Evolutionary conservation across 2,888 invertebrate species (phyloP).

Genomic region (Mythimna impura): DNA sequence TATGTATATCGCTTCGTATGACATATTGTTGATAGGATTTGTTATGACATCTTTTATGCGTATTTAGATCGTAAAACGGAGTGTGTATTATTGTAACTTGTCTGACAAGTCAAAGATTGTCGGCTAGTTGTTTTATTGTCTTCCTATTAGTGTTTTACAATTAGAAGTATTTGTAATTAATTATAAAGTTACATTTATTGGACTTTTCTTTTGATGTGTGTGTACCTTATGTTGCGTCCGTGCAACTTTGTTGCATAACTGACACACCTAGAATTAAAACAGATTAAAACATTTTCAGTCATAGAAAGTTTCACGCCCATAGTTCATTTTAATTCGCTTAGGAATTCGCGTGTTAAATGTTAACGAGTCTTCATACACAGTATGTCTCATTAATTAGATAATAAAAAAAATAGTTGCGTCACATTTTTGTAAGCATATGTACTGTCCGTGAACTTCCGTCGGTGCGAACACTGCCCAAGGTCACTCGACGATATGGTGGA

Average conservation of each 20-base stretch:
- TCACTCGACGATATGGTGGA: slow-evolving; percentile 76
- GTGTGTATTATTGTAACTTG: slow-evolving; percentile 1
- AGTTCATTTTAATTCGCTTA: slow-evolving; percentile 45
- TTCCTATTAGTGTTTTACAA: not conserved
- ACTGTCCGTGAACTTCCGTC: slow-evolving; percentile 88
- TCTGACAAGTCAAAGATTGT: slow-evolving; percentile 29
- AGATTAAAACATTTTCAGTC: not conserved
- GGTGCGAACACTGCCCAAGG: slow-evolving; percentile 83
- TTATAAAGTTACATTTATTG: slow-evolving; percentile 1
- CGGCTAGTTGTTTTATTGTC: slow-evolving; percentile 3
- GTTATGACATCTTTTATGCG: slow-evolving; percentile 38
- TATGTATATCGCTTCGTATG: slow-evolving; percentile 25
- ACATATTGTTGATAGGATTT: slow-evolving; percentile 25
- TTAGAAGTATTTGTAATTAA: slow-evolving; percentile 25
- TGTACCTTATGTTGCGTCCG: not conserved
- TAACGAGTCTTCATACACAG: slow-evolving; percentile 56
- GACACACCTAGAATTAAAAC: not conserved
- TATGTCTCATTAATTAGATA: slow-evolving; percentile 66
- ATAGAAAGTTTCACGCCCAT: slow-evolving; percentile 23
- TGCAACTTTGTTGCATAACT: slow-evolving; percentile 29
- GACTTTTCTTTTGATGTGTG: not conserved
- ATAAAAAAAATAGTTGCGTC: slow-evolving; percentile 72
- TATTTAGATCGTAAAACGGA: slow-evolving; percentile 26
- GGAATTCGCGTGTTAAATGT: slow-evolving; percentile 56
- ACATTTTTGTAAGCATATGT: slow-evolving; percentile 59